A percentile compares a stretch with the other conserved stretches of the same genome.
phyloP scores from a whole-genome alignment of 2,113 vertebrate species.

The Peucedramus taeniatus region DNA sequence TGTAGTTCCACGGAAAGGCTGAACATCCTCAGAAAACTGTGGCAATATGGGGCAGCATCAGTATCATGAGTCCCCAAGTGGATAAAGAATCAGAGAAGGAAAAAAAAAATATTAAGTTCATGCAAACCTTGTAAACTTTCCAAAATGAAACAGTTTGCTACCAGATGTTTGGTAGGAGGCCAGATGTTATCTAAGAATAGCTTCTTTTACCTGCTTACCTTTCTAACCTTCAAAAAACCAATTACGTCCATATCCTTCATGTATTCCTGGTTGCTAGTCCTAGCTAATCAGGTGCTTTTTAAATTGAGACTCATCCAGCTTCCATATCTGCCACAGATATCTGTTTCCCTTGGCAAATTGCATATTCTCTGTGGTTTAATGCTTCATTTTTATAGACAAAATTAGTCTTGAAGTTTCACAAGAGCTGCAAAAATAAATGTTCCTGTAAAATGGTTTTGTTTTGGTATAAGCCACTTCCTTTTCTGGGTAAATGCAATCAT shows the following conservation, averaged over 20 bases:
- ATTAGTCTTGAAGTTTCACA: not conserved
- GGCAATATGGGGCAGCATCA: not conserved
- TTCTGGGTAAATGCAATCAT: not conserved
- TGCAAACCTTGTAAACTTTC: conserved; percentile 6
- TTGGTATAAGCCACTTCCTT: not conserved
- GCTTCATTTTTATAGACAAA: not conserved
- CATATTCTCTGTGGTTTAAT: not conserved
- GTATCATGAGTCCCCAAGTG: not conserved
- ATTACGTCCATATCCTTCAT: not conserved
- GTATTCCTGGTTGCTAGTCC: not conserved
- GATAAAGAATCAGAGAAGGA: not conserved
- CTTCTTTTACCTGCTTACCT: conserved; percentile 38
- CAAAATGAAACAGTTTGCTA: conserved; percentile 21
- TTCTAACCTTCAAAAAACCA: conserved; percentile 16
- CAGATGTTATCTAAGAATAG: conserved; percentile 54
- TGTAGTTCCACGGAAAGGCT: not conserved
- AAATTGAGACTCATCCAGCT: not conserved
- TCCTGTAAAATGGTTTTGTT: not conserved
- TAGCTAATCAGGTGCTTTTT: not conserved
- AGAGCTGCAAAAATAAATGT: not conserved
- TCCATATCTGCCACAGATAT: not conserved
- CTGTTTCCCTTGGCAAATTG: not conserved
- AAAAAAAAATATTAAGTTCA: not conserved
- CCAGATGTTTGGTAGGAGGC: conserved; percentile 42
- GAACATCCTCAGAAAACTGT: not conserved